Evolutionary conservation across 2,797 vertebrate genomes (phyloP).

Genomic region (Amblyraja radiata): DNA sequence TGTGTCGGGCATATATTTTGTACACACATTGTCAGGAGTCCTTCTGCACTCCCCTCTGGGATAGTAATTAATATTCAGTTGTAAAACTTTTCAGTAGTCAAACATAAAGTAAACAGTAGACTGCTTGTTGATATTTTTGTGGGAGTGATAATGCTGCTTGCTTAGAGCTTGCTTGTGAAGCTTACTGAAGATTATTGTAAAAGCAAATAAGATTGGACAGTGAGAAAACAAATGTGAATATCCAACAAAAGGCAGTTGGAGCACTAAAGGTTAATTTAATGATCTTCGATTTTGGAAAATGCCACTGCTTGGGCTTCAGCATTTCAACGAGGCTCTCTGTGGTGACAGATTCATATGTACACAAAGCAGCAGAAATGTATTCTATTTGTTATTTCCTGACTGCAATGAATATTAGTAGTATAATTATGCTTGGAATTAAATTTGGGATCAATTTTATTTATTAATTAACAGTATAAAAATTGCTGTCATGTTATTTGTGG

Average conservation of each 20-base stretch:
- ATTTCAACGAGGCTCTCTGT: neutral
- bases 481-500: slow-evolving; percentile 79
- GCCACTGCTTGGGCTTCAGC: neutral
- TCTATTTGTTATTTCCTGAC: neutral
- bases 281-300: slow-evolving; percentile 34
- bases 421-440: slow-evolving; percentile 32
- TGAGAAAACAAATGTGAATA: neutral
- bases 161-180: neutral
- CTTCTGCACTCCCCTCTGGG: neutral
- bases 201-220: slow-evolving; percentile 7
- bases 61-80: neutral
- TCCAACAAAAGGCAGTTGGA: slow-evolving; percentile 21
- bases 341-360: neutral
- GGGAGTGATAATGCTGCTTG: neutral
- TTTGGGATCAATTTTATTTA: slow-evolving; percentile 72
- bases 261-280: slow-evolving; percentile 36
- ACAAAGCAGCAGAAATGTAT: neutral
- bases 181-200: neutral
- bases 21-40: neutral
- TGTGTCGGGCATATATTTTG: neutral
- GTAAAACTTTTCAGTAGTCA: neutral
- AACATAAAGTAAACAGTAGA: neutral
- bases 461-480: slow-evolving; percentile 86
- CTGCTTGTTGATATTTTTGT: neutral
- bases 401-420: neutral